A percentile compares a stretch with the other conserved stretches of the same genome.
These are phyloP conservation scores for Salticus scenicus DNA, from an alignment of 2,888 invertebrate species.

Conservation along the genomic window DNA sequence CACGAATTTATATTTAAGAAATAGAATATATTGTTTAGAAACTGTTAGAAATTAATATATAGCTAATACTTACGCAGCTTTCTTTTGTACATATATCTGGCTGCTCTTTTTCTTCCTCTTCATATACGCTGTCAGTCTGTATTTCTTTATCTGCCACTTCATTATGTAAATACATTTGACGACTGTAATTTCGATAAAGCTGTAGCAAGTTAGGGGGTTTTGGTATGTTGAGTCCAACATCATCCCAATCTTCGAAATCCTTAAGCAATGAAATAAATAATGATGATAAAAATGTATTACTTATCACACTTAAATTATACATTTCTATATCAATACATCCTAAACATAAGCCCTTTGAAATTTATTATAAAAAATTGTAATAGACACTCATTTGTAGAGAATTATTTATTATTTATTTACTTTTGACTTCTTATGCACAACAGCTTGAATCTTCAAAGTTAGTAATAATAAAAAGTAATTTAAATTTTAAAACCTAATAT, in stretches of 20 bases:
- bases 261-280: slow-evolving; percentile 73
- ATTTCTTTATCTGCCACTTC: slow-evolving; percentile 44
- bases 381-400: no score
- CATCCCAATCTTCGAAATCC: slow-evolving; percentile 95
- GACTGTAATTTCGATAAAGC: slow-evolving; percentile 74
- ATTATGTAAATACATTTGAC: slow-evolving; percentile 48
- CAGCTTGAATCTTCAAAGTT: no score
- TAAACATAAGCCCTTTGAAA: neutral
- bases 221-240: slow-evolving; percentile 89
- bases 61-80: slow-evolving; percentile 51
- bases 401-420: no score
- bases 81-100: slow-evolving; percentile 35
- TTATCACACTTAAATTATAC: no score
- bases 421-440: no score
- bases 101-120: slow-evolving; percentile 1
- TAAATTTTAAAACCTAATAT: no score
- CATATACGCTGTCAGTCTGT: slow-evolving; percentile 28
- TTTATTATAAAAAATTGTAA: no score
- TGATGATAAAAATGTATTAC: neutral
- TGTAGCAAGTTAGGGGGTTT: slow-evolving; percentile 84
- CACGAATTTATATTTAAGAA: no score
- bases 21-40: no score
- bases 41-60: no score
- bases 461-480: no score
- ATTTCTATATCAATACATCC: no score